phyloP scores from a whole-genome alignment of 2,113 vertebrate genomes.

The Ailurus styani region DNA sequence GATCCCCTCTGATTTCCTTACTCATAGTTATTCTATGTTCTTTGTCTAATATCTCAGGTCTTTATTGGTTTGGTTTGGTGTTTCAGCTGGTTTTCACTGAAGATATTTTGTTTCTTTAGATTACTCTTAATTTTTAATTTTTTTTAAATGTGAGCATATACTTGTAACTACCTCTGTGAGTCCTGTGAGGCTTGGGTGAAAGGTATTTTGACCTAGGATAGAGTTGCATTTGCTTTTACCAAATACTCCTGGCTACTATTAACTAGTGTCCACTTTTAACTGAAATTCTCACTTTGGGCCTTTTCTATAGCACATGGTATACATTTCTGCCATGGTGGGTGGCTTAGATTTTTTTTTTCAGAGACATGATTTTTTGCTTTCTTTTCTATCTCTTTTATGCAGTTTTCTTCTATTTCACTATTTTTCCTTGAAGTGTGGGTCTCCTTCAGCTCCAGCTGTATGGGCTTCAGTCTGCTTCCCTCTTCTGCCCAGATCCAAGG shows the following conservation, averaged over 20 bases:
- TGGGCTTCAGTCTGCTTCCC: not conserved
- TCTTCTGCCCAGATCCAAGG: not conserved
- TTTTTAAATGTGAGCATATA: not conserved
- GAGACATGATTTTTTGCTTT: not conserved
- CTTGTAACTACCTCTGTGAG: not conserved
- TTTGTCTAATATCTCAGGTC: not conserved
- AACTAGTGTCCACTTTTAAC: not conserved
- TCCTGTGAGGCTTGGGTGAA: not conserved
- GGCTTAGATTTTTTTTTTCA: not conserved
- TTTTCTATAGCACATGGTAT: not conserved
- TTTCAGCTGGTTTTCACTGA: not conserved
- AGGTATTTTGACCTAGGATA: not conserved
- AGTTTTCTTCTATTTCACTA: not conserved
- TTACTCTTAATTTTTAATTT: not conserved
- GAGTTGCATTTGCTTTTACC: not conserved
- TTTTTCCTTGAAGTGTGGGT: not conserved
- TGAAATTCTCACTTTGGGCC: not conserved
- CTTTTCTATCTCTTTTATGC: not conserved
- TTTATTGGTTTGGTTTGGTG: not conserved
- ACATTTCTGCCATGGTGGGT: not conserved
- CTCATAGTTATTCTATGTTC: not conserved
- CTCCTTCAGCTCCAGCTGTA: not conserved
- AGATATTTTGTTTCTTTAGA: not conserved
- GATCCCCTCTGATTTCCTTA: not conserved
- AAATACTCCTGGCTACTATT: not conserved